Conservation (phyloP, 2,888 invertebrate species). For the Drosophila recens region DNA sequence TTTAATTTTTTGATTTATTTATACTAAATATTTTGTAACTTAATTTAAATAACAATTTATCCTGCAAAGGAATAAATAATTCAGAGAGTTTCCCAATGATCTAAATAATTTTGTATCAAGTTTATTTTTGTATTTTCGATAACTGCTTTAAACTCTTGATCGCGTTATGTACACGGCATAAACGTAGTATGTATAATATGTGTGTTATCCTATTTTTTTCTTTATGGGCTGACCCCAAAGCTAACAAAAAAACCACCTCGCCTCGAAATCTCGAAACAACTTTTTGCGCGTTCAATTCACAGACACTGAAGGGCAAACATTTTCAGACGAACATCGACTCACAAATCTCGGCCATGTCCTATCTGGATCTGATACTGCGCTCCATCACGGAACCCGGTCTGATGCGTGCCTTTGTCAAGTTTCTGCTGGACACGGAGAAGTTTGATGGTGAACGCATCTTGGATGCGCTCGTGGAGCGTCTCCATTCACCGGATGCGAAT, state of each 20-base stretch:
- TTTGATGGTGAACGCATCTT: conserved; percentile 94
- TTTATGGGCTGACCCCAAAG: conserved; percentile 58
- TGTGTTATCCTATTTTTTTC: conserved; percentile 51
- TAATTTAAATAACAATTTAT: background rate
- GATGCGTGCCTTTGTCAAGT: conserved; percentile 92
- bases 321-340: conserved; percentile 94
- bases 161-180: conserved; percentile 21
- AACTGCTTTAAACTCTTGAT: background rate
- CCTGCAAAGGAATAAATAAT: background rate
- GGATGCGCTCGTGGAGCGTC: conserved; percentile 92
- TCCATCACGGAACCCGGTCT: conserved; percentile 94
- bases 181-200: conserved; percentile 48
- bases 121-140: background rate
- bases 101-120: background rate
- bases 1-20: too few relatives aligned
- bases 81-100: background rate
- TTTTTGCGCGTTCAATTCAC: conserved; percentile 81
- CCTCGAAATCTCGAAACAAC: conserved; percentile 85
- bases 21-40: too few relatives aligned
- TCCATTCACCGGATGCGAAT: conserved; percentile 90
- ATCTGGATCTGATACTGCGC: conserved; percentile 95
- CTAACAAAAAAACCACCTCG: conserved; percentile 80
- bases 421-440: conserved; percentile 92
- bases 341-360: conserved; percentile 96
- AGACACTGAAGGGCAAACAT: conserved; percentile 86